phyloP scores from a whole-genome alignment of 2,888 invertebrate species.

The Athalia cordata region DNA sequence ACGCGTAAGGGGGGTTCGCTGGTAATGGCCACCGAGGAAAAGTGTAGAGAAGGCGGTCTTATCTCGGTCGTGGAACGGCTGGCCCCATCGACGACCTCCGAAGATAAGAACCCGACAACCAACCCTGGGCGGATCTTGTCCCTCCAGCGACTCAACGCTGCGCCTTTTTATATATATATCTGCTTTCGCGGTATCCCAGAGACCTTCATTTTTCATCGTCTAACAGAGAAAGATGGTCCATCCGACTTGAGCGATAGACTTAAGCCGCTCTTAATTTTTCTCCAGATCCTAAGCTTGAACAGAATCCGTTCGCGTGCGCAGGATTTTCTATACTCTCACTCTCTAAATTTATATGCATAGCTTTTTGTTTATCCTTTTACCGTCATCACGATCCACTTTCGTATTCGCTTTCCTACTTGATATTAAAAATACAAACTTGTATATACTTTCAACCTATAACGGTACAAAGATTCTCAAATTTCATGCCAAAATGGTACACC shows the following conservation, averaged over 20 bases:
- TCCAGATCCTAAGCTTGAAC: slow-evolving; percentile 9
- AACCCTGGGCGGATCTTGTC: slow-evolving; percentile 18
- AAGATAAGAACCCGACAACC: slow-evolving; percentile 53
- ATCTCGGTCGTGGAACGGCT: slow-evolving; percentile 50
- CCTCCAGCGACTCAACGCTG: slow-evolving; percentile 43
- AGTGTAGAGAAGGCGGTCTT: slow-evolving; percentile 48
- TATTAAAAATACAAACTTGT: too few species aligned
- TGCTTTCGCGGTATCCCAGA: slow-evolving; percentile 50
- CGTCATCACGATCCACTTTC: neutral
- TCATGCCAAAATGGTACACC: too few species aligned
- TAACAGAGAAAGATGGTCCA: slow-evolving; percentile 60
- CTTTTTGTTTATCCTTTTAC: neutral
- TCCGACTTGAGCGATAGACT: slow-evolving; percentile 54
- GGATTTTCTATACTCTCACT: neutral
- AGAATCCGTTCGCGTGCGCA: slow-evolving; percentile 12
- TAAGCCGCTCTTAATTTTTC: slow-evolving; percentile 43
- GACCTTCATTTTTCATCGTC: slow-evolving; percentile 64
- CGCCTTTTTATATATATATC: slow-evolving; percentile 30
- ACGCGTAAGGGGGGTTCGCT: slow-evolving; percentile 48
- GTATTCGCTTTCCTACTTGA: too few species aligned
- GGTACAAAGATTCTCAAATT: too few species aligned
- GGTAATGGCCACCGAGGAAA: slow-evolving; percentile 54
- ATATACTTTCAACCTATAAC: too few species aligned
- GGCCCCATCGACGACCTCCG: slow-evolving; percentile 47
- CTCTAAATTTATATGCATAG: neutral